Evolutionary conservation across 2,888 invertebrate species (phyloP).

Genomic region (Callimorpha dominula): DNA sequence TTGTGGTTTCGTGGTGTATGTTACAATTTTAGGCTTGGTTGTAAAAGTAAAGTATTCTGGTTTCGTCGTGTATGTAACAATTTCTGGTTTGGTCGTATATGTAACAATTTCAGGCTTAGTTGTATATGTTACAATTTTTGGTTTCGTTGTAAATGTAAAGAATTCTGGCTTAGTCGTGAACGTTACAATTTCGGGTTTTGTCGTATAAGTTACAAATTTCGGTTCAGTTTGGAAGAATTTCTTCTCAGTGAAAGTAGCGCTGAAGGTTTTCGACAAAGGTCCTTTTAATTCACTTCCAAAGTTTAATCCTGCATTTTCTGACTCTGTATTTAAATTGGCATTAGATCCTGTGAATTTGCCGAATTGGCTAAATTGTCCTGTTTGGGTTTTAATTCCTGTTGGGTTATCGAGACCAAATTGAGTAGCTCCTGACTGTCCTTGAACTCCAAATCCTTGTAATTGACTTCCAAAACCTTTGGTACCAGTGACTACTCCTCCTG

Average conservation of each 20-base stretch:
- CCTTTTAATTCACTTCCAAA: constrained; percentile 65
- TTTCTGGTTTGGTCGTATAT: constrained; percentile 66
- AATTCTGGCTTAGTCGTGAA: constrained; percentile 68
- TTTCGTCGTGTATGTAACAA: constrained; percentile 61
- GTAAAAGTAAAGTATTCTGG: constrained; percentile 62
- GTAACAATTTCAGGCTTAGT: constrained; percentile 63
- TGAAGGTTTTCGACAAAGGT: constrained; percentile 72
- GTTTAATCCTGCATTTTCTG: constrained; percentile 45
- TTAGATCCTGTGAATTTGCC: constrained; percentile 29
- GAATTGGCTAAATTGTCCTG: constrained; percentile 56
- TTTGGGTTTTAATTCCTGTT: constrained; percentile 39
- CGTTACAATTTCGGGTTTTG: constrained; percentile 64
- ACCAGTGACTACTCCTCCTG: not conserved
- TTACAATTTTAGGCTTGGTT: constrained; percentile 63
- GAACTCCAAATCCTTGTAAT: constrained; percentile 9
- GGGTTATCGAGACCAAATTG: constrained; percentile 18
- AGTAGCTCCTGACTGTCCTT: constrained; percentile 15
- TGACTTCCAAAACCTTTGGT: constrained; percentile 12
- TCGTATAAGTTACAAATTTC: constrained; percentile 64
- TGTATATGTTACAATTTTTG: constrained; percentile 60
- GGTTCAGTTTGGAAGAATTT: constrained; percentile 76
- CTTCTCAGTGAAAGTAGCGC: constrained; percentile 73
- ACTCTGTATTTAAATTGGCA: constrained; percentile 56
- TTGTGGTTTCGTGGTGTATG: constrained; percentile 74
- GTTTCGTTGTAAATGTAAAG: constrained; percentile 60